A percentile compares a stretch with the other conserved stretches of the same genome.
These are phyloP conservation scores for Dasyurus viverrinus DNA, from an alignment of 2,113 vertebrate genomes.

Conservation along the genomic window DNA sequence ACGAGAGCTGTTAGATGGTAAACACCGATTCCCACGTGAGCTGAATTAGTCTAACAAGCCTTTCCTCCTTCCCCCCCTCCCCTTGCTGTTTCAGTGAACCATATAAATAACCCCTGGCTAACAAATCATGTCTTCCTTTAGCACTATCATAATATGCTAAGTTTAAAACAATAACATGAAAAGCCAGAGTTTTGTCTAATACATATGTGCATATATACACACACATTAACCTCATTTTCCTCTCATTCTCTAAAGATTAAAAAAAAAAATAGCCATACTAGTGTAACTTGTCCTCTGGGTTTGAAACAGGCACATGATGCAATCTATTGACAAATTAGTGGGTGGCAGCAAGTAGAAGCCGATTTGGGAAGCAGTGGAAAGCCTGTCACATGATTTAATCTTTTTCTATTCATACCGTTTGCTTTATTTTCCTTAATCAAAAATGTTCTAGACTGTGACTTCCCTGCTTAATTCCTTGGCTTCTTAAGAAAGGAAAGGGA, in stretches of 20 bases:
- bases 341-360: constrained; percentile 57
- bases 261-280: constrained; percentile 54
- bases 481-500: neutral
- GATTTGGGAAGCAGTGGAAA: constrained; percentile 48
- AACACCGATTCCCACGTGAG: constrained; percentile 67
- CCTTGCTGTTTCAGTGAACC: constrained; percentile 45
- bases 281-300: constrained; percentile 68
- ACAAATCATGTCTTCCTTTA: neutral
- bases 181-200: neutral
- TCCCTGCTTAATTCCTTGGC: neutral
- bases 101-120: constrained; percentile 52
- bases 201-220: neutral
- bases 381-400: constrained; percentile 27
- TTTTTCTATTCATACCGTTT: constrained; percentile 43
- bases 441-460: neutral
- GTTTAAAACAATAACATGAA: constrained; percentile 1
- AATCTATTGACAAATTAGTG: constrained; percentile 71
- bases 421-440: neutral
- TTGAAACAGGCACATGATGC: constrained; percentile 68
- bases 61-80: constrained; percentile 31
- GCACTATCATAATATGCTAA: neutral
- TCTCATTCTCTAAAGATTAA: constrained; percentile 5
- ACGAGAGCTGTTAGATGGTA: constrained; percentile 55
- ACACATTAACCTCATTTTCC: neutral
- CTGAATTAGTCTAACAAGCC: constrained; percentile 55